Percentiles rank a stretch among this genome's conserved stretches.
Evolutionary conservation across 2,113 vertebrate genomes (phyloP).

Genomic region (Chinchilla lanigera): DNA sequence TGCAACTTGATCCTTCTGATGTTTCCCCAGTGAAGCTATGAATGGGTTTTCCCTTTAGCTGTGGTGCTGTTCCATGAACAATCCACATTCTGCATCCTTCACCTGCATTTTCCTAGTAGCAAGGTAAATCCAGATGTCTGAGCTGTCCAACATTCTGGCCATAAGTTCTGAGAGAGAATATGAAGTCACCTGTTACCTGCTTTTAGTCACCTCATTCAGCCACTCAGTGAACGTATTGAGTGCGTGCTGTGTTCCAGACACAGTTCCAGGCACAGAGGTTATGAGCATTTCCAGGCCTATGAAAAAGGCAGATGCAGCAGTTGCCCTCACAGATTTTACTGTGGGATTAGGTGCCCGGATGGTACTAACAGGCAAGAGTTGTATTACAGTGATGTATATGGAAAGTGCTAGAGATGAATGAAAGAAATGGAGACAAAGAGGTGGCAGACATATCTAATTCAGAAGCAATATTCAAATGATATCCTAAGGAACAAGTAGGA

Average conservation of each 20-base stretch:
- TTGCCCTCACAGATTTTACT: background rate
- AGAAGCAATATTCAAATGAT: background rate
- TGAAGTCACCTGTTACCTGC: background rate
- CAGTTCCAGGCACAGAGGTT: background rate
- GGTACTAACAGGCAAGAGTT: background rate
- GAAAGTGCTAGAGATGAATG: background rate
- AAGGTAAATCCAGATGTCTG: background rate
- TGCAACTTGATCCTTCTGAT: background rate
- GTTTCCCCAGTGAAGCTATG: background rate
- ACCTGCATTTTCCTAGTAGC: background rate
- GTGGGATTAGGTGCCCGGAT: too few relatives aligned
- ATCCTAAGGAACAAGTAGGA: background rate
- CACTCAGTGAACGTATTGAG: background rate
- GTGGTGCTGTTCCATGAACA: background rate
- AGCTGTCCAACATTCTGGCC: background rate
- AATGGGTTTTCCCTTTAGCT: background rate
- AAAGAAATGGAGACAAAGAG: background rate
- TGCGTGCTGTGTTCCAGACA: background rate
- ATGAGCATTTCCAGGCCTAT: background rate
- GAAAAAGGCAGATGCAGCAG: background rate
- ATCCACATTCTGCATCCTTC: background rate
- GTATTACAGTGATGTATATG: background rate
- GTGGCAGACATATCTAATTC: background rate
- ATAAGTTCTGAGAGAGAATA: background rate
- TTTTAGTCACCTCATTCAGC: background rate